These are phyloP conservation scores for Scaptomyza tumidula DNA, from an alignment of 2,888 invertebrate genomes.

Conservation along the genomic window DNA sequence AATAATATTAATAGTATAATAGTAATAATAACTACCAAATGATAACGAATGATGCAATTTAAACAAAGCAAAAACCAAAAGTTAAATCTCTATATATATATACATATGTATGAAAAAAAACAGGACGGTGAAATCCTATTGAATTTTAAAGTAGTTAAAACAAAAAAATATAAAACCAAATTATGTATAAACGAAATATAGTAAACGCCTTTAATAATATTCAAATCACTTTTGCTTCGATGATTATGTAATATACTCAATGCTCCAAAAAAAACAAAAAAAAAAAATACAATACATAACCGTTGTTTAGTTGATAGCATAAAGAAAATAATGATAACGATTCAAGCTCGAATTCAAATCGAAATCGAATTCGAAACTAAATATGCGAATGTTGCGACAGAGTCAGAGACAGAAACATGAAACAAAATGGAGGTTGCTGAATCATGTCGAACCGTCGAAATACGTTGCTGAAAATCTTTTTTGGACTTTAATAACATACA, in stretches of 20 bases:
- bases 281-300: conserved; percentile 48
- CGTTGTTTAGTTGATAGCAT: conserved; percentile 74
- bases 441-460: conserved; percentile 75
- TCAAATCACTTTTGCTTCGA: conserved; percentile 76
- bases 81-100: conserved; percentile 22
- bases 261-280: conserved; percentile 12
- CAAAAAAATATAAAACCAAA: conserved; percentile 48
- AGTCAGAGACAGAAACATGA: conserved; percentile 49
- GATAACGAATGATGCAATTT: conserved; percentile 26
- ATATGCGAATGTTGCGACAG: conserved; percentile 76
- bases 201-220: conserved; percentile 74
- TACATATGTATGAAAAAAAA: conserved; percentile 41
- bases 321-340: conserved; percentile 32
- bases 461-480: conserved; percentile 76
- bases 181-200: conserved; percentile 72
- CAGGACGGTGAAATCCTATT: conserved; percentile 77
- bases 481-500: conserved; percentile 58
- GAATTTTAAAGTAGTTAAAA: conserved; percentile 74
- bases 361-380: conserved; percentile 46
- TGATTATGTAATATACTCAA: conserved; percentile 78
- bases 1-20: conserved; percentile 39
- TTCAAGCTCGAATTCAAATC: conserved; percentile 23
- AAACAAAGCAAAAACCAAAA: conserved; percentile 36
- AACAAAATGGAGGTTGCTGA: conserved; percentile 68
- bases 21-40: conserved; percentile 35